Evolutionary conservation across 2,888 invertebrate species (phyloP).

Genomic region (Sinodicranocentrus sp.): DNA sequence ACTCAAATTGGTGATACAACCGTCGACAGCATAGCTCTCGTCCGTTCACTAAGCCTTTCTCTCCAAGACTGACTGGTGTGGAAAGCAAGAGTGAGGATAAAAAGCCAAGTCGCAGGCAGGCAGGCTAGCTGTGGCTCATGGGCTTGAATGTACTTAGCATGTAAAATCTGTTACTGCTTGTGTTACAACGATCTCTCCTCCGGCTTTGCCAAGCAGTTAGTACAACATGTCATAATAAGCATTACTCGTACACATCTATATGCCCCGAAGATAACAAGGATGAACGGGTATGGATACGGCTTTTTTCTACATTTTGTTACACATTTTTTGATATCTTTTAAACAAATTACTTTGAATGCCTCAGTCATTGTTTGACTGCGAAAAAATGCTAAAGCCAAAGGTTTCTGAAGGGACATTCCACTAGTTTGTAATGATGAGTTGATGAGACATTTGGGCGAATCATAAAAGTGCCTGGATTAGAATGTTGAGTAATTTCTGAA

Average conservation of each 20-base stretch:
- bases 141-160: neutral
- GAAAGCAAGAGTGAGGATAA: slow-evolving; percentile 59
- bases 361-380: slow-evolving; percentile 9
- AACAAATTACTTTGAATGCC: slow-evolving; percentile 45
- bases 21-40: slow-evolving; percentile 41
- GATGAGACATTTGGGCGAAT: too few relatives aligned
- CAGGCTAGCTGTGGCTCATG: neutral
- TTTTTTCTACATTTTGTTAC: slow-evolving; percentile 28
- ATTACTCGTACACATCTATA: neutral
- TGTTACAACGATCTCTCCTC: neutral
- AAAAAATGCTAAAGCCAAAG: neutral
- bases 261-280: slow-evolving; percentile 18
- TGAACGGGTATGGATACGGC: slow-evolving; percentile 58
- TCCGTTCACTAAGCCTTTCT: slow-evolving; percentile 71
- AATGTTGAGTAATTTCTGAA: too few relatives aligned
- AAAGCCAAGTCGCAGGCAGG: slow-evolving; percentile 48
- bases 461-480: too few relatives aligned
- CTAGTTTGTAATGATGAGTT: too few relatives aligned
- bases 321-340: neutral
- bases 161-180: slow-evolving; percentile 30
- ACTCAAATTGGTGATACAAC: slow-evolving; percentile 3
- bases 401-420: too few relatives aligned
- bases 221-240: slow-evolving; percentile 24
- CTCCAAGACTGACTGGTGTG: slow-evolving; percentile 70
- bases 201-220: slow-evolving; percentile 17